Conservation (phyloP, 1,140 invertebrate species). For the Scaptomyza montana region DNA sequence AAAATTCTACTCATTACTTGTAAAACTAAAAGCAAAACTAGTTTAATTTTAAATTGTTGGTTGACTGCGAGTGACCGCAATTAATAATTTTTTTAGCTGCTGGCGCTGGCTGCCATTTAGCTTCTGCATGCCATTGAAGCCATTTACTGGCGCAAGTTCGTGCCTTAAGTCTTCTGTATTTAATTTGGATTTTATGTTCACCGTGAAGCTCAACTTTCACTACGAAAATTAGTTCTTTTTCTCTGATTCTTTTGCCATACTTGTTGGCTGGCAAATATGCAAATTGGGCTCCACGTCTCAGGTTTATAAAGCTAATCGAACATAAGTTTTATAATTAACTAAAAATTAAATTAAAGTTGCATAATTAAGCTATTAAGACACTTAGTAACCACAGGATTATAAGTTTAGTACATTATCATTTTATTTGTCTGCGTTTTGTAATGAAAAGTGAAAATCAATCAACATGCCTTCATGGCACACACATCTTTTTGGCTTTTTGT, state of each 20-base stretch:
- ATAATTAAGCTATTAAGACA: conserved; percentile 2
- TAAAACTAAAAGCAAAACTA: conserved; percentile 42
- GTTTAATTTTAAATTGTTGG: conserved; percentile 37
- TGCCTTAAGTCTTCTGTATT: conserved; percentile 57
- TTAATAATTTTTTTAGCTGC: conserved; percentile 59
- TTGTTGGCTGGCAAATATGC: conserved; percentile 39
- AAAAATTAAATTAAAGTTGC: neutral
- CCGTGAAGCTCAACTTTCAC: conserved; percentile 40
- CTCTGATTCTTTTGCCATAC: conserved; percentile 25
- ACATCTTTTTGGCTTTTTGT: conserved; percentile 11
- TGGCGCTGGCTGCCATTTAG: conserved; percentile 25
- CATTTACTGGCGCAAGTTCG: conserved; percentile 70
- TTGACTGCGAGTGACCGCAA: conserved; percentile 45
- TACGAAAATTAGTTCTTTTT: conserved; percentile 23
- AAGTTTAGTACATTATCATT: neutral
- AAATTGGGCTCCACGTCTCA: conserved; percentile 37
- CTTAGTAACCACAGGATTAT: conserved; percentile 1
- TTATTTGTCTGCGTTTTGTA: conserved; percentile 7
- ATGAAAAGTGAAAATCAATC: conserved; percentile 66
- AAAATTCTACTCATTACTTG: neutral
- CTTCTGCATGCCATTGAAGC: conserved; percentile 51
- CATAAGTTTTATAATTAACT: conserved; percentile 48
- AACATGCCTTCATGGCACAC: conserved; percentile 5
- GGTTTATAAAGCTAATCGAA: conserved; percentile 37
- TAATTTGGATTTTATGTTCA: conserved; percentile 23